These are phyloP conservation scores for Cephalophus harveyi DNA, from an alignment of 2,113 vertebrate species.

Conservation along the genomic window DNA sequence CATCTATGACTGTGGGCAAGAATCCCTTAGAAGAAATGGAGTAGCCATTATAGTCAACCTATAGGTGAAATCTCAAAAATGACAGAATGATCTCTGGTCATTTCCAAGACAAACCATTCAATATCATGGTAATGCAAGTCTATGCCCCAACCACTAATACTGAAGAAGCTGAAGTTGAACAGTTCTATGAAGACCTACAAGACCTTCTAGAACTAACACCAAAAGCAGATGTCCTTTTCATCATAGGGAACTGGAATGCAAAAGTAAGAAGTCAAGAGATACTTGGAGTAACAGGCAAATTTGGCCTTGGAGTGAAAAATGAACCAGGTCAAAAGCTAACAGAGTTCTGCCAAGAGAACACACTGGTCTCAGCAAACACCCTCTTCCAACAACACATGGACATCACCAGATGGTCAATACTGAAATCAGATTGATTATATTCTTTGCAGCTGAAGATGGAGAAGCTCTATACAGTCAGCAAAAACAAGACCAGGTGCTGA, in stretches of 20 bases:
- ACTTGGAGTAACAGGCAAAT: background rate
- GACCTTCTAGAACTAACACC: background rate
- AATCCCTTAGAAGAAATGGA: background rate
- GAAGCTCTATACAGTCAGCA: background rate
- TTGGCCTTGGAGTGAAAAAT: background rate
- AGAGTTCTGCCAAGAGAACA: background rate
- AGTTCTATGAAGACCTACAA: background rate
- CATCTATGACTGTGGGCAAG: background rate
- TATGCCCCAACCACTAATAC: background rate
- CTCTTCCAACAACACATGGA: background rate
- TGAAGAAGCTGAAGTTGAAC: background rate
- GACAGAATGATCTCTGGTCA: background rate
- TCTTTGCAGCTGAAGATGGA: background rate
- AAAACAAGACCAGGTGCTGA: background rate
- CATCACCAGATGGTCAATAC: background rate
- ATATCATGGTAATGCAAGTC: background rate
- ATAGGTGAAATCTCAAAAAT: background rate
- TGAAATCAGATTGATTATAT: background rate
- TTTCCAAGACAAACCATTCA: background rate
- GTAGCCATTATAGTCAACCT: background rate
- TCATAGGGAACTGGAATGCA: background rate
- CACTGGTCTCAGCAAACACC: background rate
- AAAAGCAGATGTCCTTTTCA: background rate
- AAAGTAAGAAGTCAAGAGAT: background rate
- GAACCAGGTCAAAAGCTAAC: background rate